Conservation (phyloP, 1,140 invertebrate genomes). For the Bombus sibiricus region DNA sequence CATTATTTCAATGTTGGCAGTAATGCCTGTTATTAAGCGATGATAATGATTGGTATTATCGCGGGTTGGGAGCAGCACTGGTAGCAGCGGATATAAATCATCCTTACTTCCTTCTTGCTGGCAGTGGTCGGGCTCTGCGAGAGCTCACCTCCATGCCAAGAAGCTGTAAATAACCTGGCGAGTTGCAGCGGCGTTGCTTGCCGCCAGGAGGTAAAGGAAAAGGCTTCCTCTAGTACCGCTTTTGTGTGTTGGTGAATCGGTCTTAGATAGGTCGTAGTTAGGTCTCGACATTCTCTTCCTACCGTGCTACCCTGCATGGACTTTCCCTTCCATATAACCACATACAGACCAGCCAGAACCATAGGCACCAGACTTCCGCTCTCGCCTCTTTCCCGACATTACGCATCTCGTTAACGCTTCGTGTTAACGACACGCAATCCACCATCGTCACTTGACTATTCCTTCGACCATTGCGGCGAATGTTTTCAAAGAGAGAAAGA, state of each 20-base stretch:
- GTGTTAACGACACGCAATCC: constrained; percentile 44
- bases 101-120: constrained; percentile 82
- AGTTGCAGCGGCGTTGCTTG: constrained; percentile 67
- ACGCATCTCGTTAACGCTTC: constrained; percentile 60
- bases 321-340: constrained; percentile 28
- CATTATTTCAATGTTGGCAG: constrained; percentile 84
- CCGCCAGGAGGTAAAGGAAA: constrained; percentile 52
- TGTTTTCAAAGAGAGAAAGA: neutral
- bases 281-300: constrained; percentile 45
- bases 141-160: constrained; percentile 79
- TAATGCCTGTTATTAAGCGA: constrained; percentile 84
- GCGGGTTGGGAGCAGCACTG: constrained; percentile 82
- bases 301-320: constrained; percentile 40
- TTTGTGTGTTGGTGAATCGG: constrained; percentile 35
- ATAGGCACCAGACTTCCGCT: neutral
- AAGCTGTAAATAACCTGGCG: constrained; percentile 81
- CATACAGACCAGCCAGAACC: neutral
- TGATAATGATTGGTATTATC: constrained; percentile 84
- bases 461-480: neutral
- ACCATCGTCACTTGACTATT: neutral
- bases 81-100: constrained; percentile 84
- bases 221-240: constrained; percentile 36
- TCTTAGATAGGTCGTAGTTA: constrained; percentile 47
- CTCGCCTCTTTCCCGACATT: constrained; percentile 30
- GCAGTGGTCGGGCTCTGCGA: constrained; percentile 62